Conservation (phyloP, 2,113 vertebrate genomes). For the Protomyctophum bolini region DNA sequence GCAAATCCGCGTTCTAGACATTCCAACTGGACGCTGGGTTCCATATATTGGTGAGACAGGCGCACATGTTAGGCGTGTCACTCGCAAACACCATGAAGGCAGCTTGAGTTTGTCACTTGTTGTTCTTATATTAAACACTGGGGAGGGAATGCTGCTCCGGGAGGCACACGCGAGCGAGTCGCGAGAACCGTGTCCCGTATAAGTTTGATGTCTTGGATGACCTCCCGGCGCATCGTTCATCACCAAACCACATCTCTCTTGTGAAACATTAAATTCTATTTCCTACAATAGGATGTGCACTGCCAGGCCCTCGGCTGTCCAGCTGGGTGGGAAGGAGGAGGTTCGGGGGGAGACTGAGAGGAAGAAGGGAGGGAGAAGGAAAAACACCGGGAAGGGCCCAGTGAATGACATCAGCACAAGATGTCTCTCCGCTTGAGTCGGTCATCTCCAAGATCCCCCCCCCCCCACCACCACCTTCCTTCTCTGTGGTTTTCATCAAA, state of each 20-base stretch:
- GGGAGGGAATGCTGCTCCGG: background rate
- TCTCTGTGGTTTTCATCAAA: slow-evolving; percentile 44
- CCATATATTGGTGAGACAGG: background rate
- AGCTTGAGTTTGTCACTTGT: background rate
- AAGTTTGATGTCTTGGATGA: slow-evolving; percentile 18
- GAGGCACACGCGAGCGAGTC: background rate
- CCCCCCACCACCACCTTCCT: slow-evolving; percentile 56
- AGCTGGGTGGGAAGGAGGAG: slow-evolving; percentile 12
- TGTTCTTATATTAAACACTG: background rate
- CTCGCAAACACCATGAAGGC: background rate
- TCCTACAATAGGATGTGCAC: slow-evolving; percentile 21
- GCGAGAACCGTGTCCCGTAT: background rate
- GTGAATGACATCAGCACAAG: slow-evolving; percentile 43
- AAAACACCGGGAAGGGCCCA: slow-evolving; percentile 28
- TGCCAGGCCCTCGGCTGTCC: slow-evolving; percentile 5
- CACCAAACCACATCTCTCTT: slow-evolving; percentile 39
- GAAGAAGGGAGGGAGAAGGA: slow-evolving; percentile 1
- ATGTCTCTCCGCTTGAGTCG: slow-evolving; percentile 24
- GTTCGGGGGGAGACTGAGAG: background rate
- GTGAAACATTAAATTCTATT: slow-evolving; percentile 10
- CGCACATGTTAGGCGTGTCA: background rate
- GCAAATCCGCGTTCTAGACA: background rate
- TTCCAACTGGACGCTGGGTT: background rate
- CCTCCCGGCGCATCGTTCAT: slow-evolving; percentile 1
- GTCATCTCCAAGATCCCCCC: slow-evolving; percentile 52